phyloP scores from a whole-genome alignment of 2,113 vertebrate species.

The Megalops atlanticus region DNA sequence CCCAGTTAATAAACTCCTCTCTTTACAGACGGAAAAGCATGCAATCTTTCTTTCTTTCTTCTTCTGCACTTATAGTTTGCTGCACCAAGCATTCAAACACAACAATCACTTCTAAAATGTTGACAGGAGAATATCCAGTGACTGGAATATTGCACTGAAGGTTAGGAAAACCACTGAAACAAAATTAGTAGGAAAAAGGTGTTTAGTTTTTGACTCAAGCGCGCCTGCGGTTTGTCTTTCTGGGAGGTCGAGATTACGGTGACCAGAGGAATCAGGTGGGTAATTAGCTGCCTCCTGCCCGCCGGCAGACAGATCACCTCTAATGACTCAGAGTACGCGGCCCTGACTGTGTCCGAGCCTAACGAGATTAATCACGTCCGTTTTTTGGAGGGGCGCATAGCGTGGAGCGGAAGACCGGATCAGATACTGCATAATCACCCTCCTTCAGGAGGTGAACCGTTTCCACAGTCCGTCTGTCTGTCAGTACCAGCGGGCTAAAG shows the following conservation, averaged over 20 bases:
- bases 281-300: background rate
- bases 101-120: background rate
- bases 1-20: too few relatives aligned
- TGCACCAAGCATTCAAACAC: background rate
- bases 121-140: background rate
- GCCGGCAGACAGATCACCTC: background rate
- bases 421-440: background rate
- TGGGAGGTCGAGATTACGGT: conserved; percentile 1
- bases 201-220: too few relatives aligned
- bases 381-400: background rate
- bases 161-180: background rate
- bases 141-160: background rate
- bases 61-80: background rate
- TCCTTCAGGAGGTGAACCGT: background rate
- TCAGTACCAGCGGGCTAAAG: background rate
- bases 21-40: too few relatives aligned
- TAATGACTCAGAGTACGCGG: background rate
- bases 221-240: background rate
- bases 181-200: background rate
- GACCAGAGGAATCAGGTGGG: too few relatives aligned
- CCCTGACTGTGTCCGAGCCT: background rate
- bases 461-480: background rate
- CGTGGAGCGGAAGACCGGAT: background rate
- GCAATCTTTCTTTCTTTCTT: background rate
- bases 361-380: background rate